These are phyloP conservation scores for Drosophila sechellia DNA, from an alignment of 1,140 invertebrate species.

Conservation along the genomic window DNA sequence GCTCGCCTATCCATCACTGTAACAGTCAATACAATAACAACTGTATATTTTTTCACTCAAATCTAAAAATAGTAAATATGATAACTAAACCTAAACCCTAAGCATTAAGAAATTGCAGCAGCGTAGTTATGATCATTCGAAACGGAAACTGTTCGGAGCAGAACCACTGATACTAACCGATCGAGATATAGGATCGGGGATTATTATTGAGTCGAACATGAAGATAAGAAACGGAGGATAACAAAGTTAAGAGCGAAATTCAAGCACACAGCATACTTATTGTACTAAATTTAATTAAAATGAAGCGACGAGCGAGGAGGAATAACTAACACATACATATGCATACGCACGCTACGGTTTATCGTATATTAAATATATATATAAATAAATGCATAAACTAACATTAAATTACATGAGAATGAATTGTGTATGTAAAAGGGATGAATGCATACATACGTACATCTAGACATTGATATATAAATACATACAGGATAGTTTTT, in stretches of 20 bases:
- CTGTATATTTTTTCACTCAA: slow-evolving; percentile 81
- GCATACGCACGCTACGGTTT: slow-evolving; percentile 67
- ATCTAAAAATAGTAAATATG: slow-evolving; percentile 72
- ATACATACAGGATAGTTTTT: slow-evolving; percentile 64
- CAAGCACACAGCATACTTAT: slow-evolving; percentile 77
- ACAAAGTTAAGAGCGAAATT: slow-evolving; percentile 33
- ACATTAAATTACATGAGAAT: slow-evolving; percentile 43
- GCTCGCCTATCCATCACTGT: slow-evolving; percentile 14
- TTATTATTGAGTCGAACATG: slow-evolving; percentile 5
- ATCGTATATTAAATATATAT: slow-evolving; percentile 60
- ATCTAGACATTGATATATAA: slow-evolving; percentile 44
- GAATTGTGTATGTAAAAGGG: slow-evolving; percentile 60
- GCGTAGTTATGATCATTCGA: slow-evolving; percentile 12
- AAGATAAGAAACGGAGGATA: slow-evolving; percentile 3
- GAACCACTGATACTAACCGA: slow-evolving; percentile 4
- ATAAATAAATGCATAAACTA: slow-evolving; percentile 62
- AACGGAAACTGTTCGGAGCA: slow-evolving; percentile 5
- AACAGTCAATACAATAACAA: slow-evolving; percentile 65
- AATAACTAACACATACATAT: slow-evolving; percentile 65
- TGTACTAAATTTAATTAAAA: slow-evolving; percentile 65
- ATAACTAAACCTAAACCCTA: slow-evolving; percentile 44
- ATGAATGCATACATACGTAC: slow-evolving; percentile 44
- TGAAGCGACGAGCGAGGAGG: slow-evolving; percentile 13
- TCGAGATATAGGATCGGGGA: slow-evolving; percentile 1
- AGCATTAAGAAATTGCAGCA: slow-evolving; percentile 41